A percentile compares a stretch with the other conserved stretches of the same genome.
Conservation (phyloP, 2,797 vertebrate species). For the Pantherophis vulpinus region DNA sequence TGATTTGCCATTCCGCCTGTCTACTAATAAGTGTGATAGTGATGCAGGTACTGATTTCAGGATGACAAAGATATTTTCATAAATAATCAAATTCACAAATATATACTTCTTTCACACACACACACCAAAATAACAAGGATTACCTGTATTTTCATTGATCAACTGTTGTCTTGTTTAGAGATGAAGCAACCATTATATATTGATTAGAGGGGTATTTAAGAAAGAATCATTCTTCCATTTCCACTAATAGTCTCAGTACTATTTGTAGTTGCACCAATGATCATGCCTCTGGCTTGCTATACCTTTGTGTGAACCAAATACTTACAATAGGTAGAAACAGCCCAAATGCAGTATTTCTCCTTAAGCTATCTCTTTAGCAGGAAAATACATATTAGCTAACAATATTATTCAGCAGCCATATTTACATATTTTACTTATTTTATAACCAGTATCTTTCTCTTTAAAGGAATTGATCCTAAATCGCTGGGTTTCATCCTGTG, state of each 20-base stretch:
- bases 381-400: background rate
- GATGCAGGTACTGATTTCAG: background rate
- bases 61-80: background rate
- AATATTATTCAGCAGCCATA: background rate
- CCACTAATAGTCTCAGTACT: background rate
- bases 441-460: background rate
- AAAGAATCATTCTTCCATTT: background rate
- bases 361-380: background rate
- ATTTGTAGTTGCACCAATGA: background rate
- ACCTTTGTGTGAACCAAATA: background rate
- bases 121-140: background rate
- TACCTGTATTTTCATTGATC: background rate
- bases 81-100: background rate
- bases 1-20: background rate
- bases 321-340: background rate
- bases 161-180: background rate
- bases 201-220: background rate
- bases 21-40: background rate
- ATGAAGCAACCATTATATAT: background rate
- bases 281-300: background rate
- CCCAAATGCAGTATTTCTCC: background rate
- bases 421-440: background rate
- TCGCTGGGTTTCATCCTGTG: slow-evolving; percentile 87
- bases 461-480: slow-evolving; percentile 83
- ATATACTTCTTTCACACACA: background rate